Evolutionary conservation across 2,113 vertebrate genomes (phyloP), one percentile per base, ranked within the genome.

Genomic region (Ceyx cyanopectus): DNA sequence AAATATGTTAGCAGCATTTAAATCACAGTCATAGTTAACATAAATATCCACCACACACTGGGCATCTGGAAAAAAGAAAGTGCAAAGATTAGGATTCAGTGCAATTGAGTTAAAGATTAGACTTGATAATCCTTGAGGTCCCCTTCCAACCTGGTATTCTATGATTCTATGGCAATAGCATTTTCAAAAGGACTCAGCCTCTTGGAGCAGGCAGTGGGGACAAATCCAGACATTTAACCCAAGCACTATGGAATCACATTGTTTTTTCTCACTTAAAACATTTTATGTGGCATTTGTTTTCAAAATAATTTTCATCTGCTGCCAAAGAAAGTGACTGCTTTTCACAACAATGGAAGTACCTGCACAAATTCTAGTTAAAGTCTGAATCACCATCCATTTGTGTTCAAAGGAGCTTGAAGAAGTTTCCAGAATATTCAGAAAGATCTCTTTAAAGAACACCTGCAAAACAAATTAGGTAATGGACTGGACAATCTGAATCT

Each of bases 351-450:
- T 40, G 27, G 50, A 76, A 85, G 62, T 97, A 99, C 99, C 99
- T 98, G 99, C 99, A 97, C 99, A 99, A 97, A 99, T 99, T 92
- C 99, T 98, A 8, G 99, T 99, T 76, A 99, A 98, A 16, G 99
- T 99, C 97, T 99, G 99, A 94, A 99, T 99, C 65, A 99, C 99
- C 99, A 99, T 99, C 99, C 99, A 99, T 90, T 99, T 99, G 97
- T 99, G 99, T 91, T 99, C 99, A 86, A 99, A 99, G 51, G 99
- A 99, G 97, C 99, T 99, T 61, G 98, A 98, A 20, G 99, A 98
- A 6, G 99, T 99, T 96, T 99, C 99, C 91, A 99, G 96, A 96
- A 99, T 99, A 96, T 99, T 99, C 86, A 99, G 96, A 96, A 99
- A 99, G 83, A 99, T 99, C 96, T 99, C 99, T 96, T 99, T 98